Base-by-base conservation (phyloP, 2,888 invertebrate species). In the Clitarchus hookeri region DNA sequence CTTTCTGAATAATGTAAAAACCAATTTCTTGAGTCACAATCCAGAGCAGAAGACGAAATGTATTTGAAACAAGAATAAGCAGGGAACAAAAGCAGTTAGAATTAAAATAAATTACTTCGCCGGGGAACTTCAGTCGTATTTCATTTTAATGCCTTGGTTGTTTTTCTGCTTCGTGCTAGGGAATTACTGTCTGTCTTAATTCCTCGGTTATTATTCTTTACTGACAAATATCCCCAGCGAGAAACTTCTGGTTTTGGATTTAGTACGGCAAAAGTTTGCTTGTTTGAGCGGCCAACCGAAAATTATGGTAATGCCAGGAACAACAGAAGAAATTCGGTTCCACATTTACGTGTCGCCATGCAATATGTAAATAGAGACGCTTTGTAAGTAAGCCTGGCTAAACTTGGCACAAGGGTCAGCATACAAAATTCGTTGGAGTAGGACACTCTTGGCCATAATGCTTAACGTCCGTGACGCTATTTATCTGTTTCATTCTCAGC, bases 161-260 rank as follows among this genome's bases (percentile, higher is more conserved):
- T 65, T 11, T 53, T 65, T n/a, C 65, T 65, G 1, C 65, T 65
- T 65, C 65, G 1, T 65, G 65, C n/a, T 23, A n/a, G 11, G n/a
- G n/a, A 65, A n/a, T 65, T n/a, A 23, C 23, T 65, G 65, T 65
- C 65, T 65, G 65, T 65, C 65, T 65, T 65, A 65, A 65, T 65
- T 65, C n/a, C 65, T 65, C 19, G 65, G 65, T 65, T 65, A 65
- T 65, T 65, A 65, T 65, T 65, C 65, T n/a, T n/a, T 65, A 65
- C 65, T n/a, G 65, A 65, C n/a, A 65, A 65, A 65, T 65, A 65
- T 65, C 16, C n/a, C 23, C 65, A n/a, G 16, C 65, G 65, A 65
- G 65, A 65, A 65, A 65, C 65, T 65, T 65, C 65, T 65, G 8
- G n/a, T 65, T 23, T 65, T 65, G 65, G 65, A 65, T 8, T n/a